Base-by-base conservation (phyloP, 2,113 vertebrate species). In the Scomber scombrus region DNA sequence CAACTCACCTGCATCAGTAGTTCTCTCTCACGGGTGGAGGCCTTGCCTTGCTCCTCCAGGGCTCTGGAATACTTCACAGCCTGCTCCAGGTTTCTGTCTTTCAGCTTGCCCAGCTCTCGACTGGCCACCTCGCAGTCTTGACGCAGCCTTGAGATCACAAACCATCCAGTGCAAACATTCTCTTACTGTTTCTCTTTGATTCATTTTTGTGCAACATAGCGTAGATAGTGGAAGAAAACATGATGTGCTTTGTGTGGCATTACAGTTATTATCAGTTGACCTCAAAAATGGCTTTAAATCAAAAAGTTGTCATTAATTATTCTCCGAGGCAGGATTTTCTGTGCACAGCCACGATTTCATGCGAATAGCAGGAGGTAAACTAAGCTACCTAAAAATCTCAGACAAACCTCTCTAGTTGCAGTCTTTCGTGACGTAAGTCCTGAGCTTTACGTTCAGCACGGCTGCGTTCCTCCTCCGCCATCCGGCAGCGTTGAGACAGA, bases 51-150 rank as follows among this genome's bases (percentile, higher is more conserved):
- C 78, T 98, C 97, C 92, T 99, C 97, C 0, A 97, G 94, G 47
- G 96, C 95, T 82, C 96, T 94, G 0, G 97, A 96, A 0, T 98
- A 97, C 70, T 97, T 98, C 91, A 98, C 96, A 31, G 96, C 96
- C 80, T 98, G 96, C 91, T 97, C 95, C 92, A 98, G 95, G 91
- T 97, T 96, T 80, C 97, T 92, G 0, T 99, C 97, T 93, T 98
- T 99, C 86, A 99, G 91, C 72, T 95, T 92, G 67, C 95, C 94
- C 82, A 99, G 94, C 93, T 99, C 97, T 78, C 96, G 82, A 2
- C 92, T 97, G 73, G 95, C 92, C 0, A 93, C 90, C 84, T 98
- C 96, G 94, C 95, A 97, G 88, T 99, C 97, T 82, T 97, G 97
- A 19, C 96, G 95, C 72, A 97, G 89, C 88, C 95, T 93, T 72